Conservation (phyloP, 2,113 vertebrate species). For the Entomyzon cyanotis region DNA sequence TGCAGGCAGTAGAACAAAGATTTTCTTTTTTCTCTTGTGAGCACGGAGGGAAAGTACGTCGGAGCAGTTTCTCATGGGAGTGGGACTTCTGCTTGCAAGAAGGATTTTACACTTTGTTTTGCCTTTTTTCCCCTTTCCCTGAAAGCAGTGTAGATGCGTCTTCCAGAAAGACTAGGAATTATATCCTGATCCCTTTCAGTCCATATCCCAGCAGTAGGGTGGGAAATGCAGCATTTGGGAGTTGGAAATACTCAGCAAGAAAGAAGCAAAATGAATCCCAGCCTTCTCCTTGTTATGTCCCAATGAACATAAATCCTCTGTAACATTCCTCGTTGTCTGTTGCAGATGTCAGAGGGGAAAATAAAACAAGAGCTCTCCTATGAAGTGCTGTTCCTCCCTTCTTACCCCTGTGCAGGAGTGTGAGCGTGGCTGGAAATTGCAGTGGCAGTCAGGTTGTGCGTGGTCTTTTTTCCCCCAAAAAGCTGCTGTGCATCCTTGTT, state of each 20-base stretch:
- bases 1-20: conserved; percentile 49
- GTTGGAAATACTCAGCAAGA: neutral
- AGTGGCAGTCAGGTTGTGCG: neutral
- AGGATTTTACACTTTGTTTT: conserved; percentile 43
- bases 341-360: neutral
- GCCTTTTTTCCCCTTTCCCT: neutral
- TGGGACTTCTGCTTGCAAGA: conserved; percentile 25
- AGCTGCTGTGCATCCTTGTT: neutral
- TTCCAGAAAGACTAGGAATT: conserved; percentile 5
- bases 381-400: neutral
- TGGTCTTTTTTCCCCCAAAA: neutral
- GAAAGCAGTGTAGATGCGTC: neutral
- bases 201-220: neutral
- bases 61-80: conserved; percentile 50
- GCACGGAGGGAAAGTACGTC: conserved; percentile 2
- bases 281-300: neutral
- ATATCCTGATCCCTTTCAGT: neutral
- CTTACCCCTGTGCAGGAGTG: neutral
- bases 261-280: neutral
- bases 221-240: conserved; percentile 12
- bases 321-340: neutral
- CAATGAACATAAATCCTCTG: neutral
- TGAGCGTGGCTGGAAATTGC: neutral
- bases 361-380: neutral
- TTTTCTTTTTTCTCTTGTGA: conserved; percentile 49